A percentile compares a stretch with the other conserved stretches of the same genome.
Conservation (phyloP, 2,797 vertebrate genomes). For the Hippoglossus hippoglossus region DNA sequence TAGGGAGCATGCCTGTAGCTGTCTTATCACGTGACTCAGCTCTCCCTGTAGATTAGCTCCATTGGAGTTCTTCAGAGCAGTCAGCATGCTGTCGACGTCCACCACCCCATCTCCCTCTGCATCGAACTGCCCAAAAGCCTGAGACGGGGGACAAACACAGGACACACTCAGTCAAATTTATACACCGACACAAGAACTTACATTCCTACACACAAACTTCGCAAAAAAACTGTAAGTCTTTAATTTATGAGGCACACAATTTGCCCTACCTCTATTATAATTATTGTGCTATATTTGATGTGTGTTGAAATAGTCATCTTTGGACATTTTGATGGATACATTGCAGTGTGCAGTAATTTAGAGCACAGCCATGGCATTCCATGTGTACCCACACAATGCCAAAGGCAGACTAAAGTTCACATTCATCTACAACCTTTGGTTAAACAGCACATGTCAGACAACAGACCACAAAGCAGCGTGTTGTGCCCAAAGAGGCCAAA, state of each 20-base stretch:
- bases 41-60: slow-evolving; percentile 97
- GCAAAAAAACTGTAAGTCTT: no score
- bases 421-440: slow-evolving; percentile 47
- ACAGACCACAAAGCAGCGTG: slow-evolving; percentile 46
- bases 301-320: neutral
- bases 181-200: slow-evolving; percentile 9
- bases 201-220: neutral
- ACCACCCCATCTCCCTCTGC: slow-evolving; percentile 95
- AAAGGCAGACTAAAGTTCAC: slow-evolving; percentile 39
- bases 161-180: slow-evolving; percentile 2
- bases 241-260: neutral
- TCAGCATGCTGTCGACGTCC: slow-evolving; percentile 95
- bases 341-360: neutral
- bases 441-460: slow-evolving; percentile 54
- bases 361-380: slow-evolving; percentile 26
- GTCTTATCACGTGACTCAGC: slow-evolving; percentile 94
- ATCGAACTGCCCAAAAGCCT: slow-evolving; percentile 98
- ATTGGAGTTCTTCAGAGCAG: slow-evolving; percentile 93
- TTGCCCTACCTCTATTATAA: neutral
- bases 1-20: slow-evolving; percentile 96
- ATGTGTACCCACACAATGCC: slow-evolving; percentile 45
- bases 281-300: neutral
- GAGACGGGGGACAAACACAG: slow-evolving; percentile 36
- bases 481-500: slow-evolving; percentile 24
- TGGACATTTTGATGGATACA: neutral